phyloP scores from a whole-genome alignment of 2,888 invertebrate species.

The Drosophila peninsularis region DNA sequence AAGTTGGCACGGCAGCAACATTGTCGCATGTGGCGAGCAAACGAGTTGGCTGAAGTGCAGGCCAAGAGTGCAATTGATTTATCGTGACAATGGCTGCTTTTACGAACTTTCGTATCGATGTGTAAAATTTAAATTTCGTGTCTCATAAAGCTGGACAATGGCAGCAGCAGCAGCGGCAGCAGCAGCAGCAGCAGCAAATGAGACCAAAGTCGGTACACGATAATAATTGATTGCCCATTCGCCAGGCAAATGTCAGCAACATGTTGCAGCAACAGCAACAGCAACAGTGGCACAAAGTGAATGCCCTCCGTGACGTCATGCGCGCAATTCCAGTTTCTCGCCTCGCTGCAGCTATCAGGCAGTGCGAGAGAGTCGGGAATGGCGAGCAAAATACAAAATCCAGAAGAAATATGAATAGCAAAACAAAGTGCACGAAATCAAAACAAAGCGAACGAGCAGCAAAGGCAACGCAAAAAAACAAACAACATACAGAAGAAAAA shows the following conservation, averaged over 20 bases:
- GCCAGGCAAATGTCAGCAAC: constrained; percentile 56
- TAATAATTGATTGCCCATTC: constrained; percentile 52
- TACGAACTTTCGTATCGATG: constrained; percentile 63
- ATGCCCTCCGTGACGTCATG: constrained; percentile 79
- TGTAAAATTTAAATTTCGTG: constrained; percentile 76
- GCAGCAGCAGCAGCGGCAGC: constrained; percentile 3
- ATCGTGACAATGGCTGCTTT: constrained; percentile 78
- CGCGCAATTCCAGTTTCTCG: constrained; percentile 64
- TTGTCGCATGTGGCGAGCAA: constrained; percentile 37
- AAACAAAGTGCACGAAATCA: constrained; percentile 78
- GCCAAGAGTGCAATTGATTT: constrained; percentile 80
- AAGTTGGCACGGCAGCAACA: constrained; percentile 30
- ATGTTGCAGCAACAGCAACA: constrained; percentile 53
- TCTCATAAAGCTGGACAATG: constrained; percentile 72
- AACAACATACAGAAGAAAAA: constrained; percentile 34
- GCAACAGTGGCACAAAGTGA: constrained; percentile 66
- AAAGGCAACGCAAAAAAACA: constrained; percentile 13
- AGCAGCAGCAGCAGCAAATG: constrained; percentile 30
- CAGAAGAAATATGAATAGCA: constrained; percentile 80
- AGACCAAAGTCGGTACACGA: constrained; percentile 41
- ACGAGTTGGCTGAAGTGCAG: constrained; percentile 42
- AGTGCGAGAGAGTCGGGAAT: constrained; percentile 44
- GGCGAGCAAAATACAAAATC: constrained; percentile 82
- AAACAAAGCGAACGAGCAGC: constrained; percentile 62
- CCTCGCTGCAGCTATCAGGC: constrained; percentile 61